Evolutionary conservation across 2,888 invertebrate species (phyloP), one percentile per base, ranked within the genome.

Genomic region (Pherbina coryleti): DNA sequence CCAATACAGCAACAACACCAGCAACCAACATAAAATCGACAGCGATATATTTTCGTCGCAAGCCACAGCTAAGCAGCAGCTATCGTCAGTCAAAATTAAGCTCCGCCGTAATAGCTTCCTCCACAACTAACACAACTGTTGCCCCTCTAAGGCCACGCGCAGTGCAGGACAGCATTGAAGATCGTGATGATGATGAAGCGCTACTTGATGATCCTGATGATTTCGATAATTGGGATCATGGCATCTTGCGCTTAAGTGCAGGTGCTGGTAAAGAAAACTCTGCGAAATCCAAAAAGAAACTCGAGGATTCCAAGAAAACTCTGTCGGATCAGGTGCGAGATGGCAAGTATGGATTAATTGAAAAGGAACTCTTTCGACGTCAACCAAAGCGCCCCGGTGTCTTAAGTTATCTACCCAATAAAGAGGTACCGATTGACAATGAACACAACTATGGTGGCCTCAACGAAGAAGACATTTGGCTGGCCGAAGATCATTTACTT

Each of bases 281-380:
- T 79, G 90, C 90, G 55, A 91, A 85, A 84, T 86, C 81, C 4
- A 91, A 78, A 66, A 91, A 78, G 60, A 82, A 82, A 70, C 88
- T 88, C 76, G 94, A 94, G 80, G 96, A 96, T 81, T 94, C 94
- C 37, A 94, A 93, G 88, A 96, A 96, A 88, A 96, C 96, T 5
- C 90, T 96, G 53, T 93, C 95, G n/a, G 96, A 96, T 90, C 96
- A 96, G 90, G 96, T 96, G 83, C 94, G 95, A 79, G 97, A 97
- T 87, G 97, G 96, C 60, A 96, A 96, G 90, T 97, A 97, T 89
- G 96, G 96, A 49, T 91, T 97, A 7, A 96, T 97, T 82, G 96
- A 96, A 86, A 94, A 95, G 85, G 96, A 96, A 89, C 91, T 96
- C 79, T 96, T 96, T 86, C 90, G 92, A 0, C 92, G 92, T 78